These are phyloP conservation scores for Pammene fasciana DNA, from an alignment of 2,888 invertebrate species.

Conservation along the genomic window DNA sequence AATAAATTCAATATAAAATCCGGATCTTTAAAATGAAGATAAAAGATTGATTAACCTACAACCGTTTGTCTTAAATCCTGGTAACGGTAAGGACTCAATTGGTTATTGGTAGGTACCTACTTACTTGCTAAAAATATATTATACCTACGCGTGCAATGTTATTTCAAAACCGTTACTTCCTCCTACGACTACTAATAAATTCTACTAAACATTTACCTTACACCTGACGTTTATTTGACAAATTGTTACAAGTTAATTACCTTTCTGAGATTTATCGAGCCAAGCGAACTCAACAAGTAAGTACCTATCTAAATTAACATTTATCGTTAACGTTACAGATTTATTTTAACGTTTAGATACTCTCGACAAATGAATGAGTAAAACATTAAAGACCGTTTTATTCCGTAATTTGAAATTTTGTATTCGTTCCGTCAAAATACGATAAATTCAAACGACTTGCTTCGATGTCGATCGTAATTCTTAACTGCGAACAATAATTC, in stretches of 20 bases:
- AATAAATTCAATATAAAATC: too few species aligned
- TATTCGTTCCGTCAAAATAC: slow-evolving; percentile 15
- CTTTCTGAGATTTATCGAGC: slow-evolving; percentile 9
- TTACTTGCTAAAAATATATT: too few species aligned
- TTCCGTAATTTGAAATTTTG: slow-evolving; percentile 22
- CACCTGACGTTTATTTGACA: slow-evolving; percentile 21
- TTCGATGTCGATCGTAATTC: slow-evolving; percentile 51
- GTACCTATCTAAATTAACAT: slow-evolving; percentile 9
- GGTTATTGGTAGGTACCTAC: too few species aligned
- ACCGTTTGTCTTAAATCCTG: too few species aligned
- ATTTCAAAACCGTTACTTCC: not conserved
- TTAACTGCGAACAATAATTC: slow-evolving; percentile 57
- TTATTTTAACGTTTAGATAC: slow-evolving; percentile 13
- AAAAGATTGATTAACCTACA: too few species aligned
- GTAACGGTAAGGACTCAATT: too few species aligned
- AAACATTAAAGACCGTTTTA: slow-evolving; percentile 25
- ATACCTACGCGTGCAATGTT: not conserved
- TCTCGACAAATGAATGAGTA: slow-evolving; percentile 14
- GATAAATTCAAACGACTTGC: slow-evolving; percentile 37
- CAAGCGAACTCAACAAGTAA: slow-evolving; percentile 17
- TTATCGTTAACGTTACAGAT: slow-evolving; percentile 23
- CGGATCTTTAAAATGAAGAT: too few species aligned
- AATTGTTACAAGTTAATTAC: slow-evolving; percentile 27
- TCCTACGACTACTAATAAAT: slow-evolving; percentile 10
- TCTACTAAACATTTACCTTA: slow-evolving; percentile 9